phyloP scores from a whole-genome alignment of 2,888 invertebrate genomes.

The Salpingus planirostris region DNA sequence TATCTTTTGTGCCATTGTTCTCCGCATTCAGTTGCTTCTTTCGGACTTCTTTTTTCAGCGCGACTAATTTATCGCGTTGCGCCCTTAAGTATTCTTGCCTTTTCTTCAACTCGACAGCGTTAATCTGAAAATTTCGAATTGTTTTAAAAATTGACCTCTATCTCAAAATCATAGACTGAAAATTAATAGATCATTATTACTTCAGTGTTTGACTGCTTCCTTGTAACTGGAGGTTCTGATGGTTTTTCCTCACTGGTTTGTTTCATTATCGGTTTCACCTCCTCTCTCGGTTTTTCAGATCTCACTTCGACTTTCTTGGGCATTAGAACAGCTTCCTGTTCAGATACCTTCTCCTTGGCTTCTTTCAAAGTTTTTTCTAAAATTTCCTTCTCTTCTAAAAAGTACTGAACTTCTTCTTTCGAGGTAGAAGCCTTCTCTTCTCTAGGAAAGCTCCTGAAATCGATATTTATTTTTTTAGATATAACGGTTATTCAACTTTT shows the following conservation, averaged over 20 bases:
- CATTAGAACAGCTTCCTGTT: too few species aligned
- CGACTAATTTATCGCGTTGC: conserved; percentile 84
- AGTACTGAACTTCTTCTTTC: conserved; percentile 29
- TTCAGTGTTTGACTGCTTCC: neutral
- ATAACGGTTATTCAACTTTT: too few species aligned
- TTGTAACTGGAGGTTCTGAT: neutral
- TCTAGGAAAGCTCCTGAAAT: conserved; percentile 31
- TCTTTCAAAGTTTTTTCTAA: conserved; percentile 34
- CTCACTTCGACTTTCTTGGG: neutral
- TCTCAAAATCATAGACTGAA: too few species aligned
- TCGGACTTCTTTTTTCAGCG: conserved; percentile 80
- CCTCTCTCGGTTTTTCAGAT: neutral
- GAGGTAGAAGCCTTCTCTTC: conserved; percentile 20
- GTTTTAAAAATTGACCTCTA: too few species aligned
- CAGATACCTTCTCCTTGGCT: conserved; percentile 13
- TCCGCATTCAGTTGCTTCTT: conserved; percentile 67
- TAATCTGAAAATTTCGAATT: conserved; percentile 41
- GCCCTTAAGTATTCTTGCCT: conserved; percentile 79
- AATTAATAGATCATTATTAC: too few species aligned
- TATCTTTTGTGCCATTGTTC: conserved; percentile 35
- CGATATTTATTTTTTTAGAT: neutral
- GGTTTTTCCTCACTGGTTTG: neutral
- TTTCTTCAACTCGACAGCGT: conserved; percentile 58
- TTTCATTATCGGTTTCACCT: neutral
- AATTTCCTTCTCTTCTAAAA: conserved; percentile 35